Conservation (phyloP, 2,113 vertebrate genomes). For the Trogon surrucura region DNA sequence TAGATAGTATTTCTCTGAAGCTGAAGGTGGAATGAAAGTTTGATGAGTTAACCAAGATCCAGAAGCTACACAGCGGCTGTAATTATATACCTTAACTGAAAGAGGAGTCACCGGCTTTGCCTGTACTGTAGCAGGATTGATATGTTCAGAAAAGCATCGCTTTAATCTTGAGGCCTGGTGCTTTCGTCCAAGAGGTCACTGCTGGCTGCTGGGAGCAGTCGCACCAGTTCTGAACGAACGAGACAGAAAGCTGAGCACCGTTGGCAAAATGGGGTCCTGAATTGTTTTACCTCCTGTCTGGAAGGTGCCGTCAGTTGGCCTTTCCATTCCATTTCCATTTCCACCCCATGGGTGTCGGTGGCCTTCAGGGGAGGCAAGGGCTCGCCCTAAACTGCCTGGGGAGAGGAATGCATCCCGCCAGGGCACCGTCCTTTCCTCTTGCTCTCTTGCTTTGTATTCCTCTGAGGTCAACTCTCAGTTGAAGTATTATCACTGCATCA, state of each 20-base stretch:
- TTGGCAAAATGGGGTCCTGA: rapidly evolving
- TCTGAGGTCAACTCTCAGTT: background rate
- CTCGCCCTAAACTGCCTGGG: rapidly evolving
- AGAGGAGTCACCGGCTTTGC: background rate
- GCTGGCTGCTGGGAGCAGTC: background rate
- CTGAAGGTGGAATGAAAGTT: conserved; percentile 46
- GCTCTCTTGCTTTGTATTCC: background rate
- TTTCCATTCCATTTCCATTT: background rate
- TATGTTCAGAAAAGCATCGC: rapidly evolving
- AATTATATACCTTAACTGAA: conserved; percentile 30
- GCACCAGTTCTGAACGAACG: background rate
- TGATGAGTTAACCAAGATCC: conserved; percentile 43
- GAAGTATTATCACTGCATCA: rapidly evolving
- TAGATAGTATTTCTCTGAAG: conserved; percentile 12
- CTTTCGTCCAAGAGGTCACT: background rate
- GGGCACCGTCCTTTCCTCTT: rapidly evolving
- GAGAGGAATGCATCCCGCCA: rapidly evolving
- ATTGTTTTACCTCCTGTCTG: background rate
- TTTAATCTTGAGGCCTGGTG: background rate
- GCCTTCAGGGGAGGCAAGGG: background rate
- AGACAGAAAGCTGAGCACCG: rapidly evolving
- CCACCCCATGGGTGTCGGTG: rapidly evolving
- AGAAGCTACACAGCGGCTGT: background rate
- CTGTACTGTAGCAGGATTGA: background rate
- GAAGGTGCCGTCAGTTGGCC: background rate